phyloP scores from a whole-genome alignment of 2,888 invertebrate genomes.

The Temnothorax rugatulus region DNA sequence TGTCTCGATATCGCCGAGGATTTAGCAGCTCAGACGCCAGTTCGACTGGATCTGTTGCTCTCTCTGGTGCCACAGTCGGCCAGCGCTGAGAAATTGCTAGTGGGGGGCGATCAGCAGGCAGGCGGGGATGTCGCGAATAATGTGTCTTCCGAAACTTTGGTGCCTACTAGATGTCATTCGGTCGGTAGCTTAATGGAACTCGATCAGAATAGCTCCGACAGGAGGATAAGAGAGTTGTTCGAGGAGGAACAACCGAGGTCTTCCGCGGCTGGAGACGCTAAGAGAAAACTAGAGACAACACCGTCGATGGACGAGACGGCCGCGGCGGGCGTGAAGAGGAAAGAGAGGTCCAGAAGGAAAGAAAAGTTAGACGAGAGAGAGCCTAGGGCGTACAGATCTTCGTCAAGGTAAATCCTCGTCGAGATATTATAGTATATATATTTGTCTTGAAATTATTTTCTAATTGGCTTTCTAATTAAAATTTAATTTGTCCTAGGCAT shows the following conservation, averaged over 20 bases:
- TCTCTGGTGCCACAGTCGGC: conserved; percentile 93
- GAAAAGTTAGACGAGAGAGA: conserved; percentile 80
- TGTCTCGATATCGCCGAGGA: conserved; percentile 95
- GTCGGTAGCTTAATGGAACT: conserved; percentile 92
- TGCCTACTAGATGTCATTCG: conserved; percentile 88
- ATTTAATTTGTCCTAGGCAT: conserved; percentile 73
- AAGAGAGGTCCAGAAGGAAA: conserved; percentile 88
- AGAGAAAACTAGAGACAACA: conserved; percentile 92
- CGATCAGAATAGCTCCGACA: conserved; percentile 90
- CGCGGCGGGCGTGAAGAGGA: conserved; percentile 86
- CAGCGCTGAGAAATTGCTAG: conserved; percentile 90
- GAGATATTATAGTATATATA: not conserved
- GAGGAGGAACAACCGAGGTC: conserved; percentile 87
- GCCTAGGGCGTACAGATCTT: conserved; percentile 77
- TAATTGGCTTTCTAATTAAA: not conserved
- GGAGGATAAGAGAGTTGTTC: conserved; percentile 91
- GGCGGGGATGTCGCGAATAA: conserved; percentile 78
- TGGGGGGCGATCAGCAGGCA: conserved; percentile 87
- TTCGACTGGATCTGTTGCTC: conserved; percentile 94
- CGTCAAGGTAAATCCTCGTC: conserved; percentile 73
- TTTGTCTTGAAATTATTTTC: not conserved
- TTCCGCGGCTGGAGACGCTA: conserved; percentile 88
- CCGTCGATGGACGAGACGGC: conserved; percentile 89
- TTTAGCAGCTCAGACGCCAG: conserved; percentile 96
- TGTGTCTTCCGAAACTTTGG: conserved; percentile 82